phyloP scores from a whole-genome alignment of 2,888 invertebrate genomes.

The Pseudoips prasinana region DNA sequence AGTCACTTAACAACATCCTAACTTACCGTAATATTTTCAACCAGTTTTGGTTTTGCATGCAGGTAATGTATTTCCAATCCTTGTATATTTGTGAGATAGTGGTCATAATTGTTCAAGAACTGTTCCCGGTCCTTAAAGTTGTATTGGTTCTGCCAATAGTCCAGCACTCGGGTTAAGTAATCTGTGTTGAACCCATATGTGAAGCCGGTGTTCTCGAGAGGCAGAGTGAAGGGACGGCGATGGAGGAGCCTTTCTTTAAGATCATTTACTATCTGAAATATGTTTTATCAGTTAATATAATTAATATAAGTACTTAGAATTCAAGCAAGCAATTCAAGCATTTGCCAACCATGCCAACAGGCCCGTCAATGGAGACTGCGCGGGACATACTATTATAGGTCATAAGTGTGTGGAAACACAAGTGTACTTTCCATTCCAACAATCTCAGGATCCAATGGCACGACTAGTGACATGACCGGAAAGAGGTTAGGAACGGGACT shows the following conservation, averaged over 20 bases:
- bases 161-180: slow-evolving; percentile 84
- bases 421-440: too few species aligned
- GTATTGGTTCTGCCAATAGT: slow-evolving; percentile 91
- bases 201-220: slow-evolving; percentile 86
- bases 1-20: too few species aligned
- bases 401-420: too few species aligned
- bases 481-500: too few species aligned
- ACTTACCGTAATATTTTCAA: slow-evolving; percentile 48
- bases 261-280: slow-evolving; percentile 75
- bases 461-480: too few species aligned
- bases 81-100: slow-evolving; percentile 89
- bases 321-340: too few species aligned
- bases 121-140: slow-evolving; percentile 84
- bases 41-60: slow-evolving; percentile 82
- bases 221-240: slow-evolving; percentile 67
- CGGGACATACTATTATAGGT: too few species aligned
- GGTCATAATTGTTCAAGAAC: slow-evolving; percentile 87
- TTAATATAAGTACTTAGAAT: too few species aligned
- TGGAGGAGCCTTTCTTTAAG: slow-evolving; percentile 79
- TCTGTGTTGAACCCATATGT: slow-evolving; percentile 91
- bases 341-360: too few species aligned
- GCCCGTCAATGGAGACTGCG: too few species aligned
- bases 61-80: slow-evolving; percentile 88
- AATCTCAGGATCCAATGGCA: too few species aligned
- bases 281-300: too few species aligned